A percentile compares a stretch with the other conserved stretches of the same genome.
Evolutionary conservation across 2,113 vertebrate genomes (phyloP).

Genomic region (Oriolus oriolus): DNA sequence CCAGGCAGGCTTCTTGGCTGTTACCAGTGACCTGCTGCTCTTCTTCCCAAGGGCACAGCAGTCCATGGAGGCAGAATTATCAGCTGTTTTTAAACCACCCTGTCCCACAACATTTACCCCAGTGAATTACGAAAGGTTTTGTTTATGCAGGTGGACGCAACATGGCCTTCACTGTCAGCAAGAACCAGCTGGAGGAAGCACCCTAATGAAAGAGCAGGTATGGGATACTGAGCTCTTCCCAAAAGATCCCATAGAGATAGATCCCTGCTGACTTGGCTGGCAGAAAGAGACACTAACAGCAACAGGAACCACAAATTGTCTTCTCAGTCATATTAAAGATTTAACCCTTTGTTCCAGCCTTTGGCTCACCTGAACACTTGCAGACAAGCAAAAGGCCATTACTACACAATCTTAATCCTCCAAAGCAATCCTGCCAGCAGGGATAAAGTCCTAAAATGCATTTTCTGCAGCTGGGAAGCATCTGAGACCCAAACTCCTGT

Average conservation of each 20-base stretch:
- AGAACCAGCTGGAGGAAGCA: neutral
- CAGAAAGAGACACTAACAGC: neutral
- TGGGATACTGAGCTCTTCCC: neutral
- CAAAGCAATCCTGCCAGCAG: neutral
- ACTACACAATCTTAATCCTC: neutral
- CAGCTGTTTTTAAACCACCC: neutral
- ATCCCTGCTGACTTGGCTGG: neutral
- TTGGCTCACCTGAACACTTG: neutral
- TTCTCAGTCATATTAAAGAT: neutral
- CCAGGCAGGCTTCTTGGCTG: neutral
- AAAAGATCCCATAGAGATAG: neutral
- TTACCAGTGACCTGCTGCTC: neutral
- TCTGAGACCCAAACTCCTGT: neutral
- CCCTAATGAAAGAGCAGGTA: neutral
- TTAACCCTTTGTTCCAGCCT: neutral
- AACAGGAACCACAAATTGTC: neutral
- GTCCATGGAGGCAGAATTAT: neutral
- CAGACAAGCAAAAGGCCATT: neutral
- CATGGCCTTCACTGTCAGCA: neutral
- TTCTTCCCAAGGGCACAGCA: neutral
- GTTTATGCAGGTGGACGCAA: neutral
- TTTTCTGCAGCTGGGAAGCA: neutral
- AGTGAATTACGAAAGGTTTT: neutral
- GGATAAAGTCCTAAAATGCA: neutral
- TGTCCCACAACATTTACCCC: neutral